Conservation (phyloP, 2,888 invertebrate species). For the Ophioninae sp. region DNA sequence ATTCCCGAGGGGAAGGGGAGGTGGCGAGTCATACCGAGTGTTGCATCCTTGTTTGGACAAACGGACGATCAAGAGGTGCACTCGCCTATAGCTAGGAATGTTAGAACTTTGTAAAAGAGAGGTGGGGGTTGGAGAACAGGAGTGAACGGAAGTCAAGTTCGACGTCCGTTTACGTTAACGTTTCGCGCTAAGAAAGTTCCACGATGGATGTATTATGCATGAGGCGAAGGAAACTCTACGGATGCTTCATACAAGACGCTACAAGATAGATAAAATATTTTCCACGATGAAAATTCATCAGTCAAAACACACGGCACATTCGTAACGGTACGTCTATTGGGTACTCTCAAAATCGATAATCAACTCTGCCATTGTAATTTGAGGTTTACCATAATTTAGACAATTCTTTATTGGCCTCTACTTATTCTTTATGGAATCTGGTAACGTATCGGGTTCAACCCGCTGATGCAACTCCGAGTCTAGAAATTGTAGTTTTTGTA, state of each 20-base stretch:
- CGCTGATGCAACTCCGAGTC: too few species aligned
- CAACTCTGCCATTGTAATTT: not conserved
- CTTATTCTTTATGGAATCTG: too few species aligned
- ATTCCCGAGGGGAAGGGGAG: conserved; percentile 1
- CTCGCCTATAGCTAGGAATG: not conserved
- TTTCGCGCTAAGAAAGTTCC: conserved; percentile 65
- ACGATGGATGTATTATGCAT: conserved; percentile 74
- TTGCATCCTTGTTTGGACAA: not conserved
- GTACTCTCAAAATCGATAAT: not conserved
- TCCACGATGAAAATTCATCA: not conserved
- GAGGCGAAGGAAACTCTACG: conserved; percentile 69
- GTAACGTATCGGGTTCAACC: too few species aligned
- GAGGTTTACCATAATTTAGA: too few species aligned
- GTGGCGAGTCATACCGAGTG: not conserved
- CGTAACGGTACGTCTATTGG: not conserved
- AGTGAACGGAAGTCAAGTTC: conserved; percentile 63
- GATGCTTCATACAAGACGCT: conserved; percentile 57
- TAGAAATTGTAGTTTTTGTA: too few species aligned
- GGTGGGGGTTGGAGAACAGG: not conserved
- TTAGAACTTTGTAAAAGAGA: not conserved
- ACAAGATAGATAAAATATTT: conserved; percentile 15
- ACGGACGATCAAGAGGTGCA: conserved; percentile 16
- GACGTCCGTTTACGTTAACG: conserved; percentile 74
- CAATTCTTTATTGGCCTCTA: too few species aligned
- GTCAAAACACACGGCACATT: not conserved